These are phyloP conservation scores for Balanococcus diminutus DNA, from an alignment of 2,888 invertebrate species.

Conservation along the genomic window DNA sequence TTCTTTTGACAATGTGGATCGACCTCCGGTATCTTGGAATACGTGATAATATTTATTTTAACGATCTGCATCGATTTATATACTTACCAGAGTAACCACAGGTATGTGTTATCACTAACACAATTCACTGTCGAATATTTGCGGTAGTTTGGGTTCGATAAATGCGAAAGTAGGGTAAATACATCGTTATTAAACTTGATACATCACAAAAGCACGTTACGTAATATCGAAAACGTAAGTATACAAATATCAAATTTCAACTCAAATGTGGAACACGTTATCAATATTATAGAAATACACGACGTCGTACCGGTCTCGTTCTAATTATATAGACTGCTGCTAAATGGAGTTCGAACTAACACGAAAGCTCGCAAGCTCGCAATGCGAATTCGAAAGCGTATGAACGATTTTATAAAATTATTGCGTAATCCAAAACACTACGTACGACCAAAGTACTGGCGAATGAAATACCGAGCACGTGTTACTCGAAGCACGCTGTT, in stretches of 20 bases:
- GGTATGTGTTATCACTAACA: neutral
- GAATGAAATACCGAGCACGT: neutral
- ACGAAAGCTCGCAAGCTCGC: neutral
- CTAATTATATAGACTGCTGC: neutral
- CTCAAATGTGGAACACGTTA: neutral
- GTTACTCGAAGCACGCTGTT: neutral
- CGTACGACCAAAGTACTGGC: neutral
- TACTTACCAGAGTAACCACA: no score
- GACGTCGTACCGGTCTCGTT: neutral
- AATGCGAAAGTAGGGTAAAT: neutral
- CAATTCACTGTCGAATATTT: neutral
- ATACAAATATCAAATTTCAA: neutral
- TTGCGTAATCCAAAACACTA: neutral
- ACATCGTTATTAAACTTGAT: neutral
- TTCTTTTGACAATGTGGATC: no score
- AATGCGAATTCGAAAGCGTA: no score
- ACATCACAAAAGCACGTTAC: neutral
- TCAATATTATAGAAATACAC: neutral
- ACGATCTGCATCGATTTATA: no score
- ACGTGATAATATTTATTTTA: no score
- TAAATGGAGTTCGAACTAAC: neutral
- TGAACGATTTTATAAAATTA: neutral
- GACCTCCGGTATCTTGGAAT: no score
- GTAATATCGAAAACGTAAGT: neutral
- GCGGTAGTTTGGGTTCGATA: neutral